Evolutionary conservation across 2,797 vertebrate species (phyloP).

Genomic region (Australoheros facetus): DNA sequence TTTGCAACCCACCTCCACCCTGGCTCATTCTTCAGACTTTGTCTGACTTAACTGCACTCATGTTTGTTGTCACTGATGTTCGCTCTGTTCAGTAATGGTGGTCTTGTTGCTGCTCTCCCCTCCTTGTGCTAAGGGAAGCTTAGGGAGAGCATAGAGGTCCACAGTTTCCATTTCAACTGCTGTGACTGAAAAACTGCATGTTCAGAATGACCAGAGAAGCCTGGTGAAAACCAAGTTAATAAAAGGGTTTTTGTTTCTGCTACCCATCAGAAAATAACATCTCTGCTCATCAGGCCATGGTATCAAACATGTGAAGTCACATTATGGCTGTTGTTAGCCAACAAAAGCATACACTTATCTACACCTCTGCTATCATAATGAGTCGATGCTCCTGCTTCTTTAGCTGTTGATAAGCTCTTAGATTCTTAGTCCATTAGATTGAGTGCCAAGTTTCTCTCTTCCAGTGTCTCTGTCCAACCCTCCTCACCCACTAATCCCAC

Average conservation of each 20-base stretch:
- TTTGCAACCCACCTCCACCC: neutral
- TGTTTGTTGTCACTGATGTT: neutral
- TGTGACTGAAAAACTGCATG: neutral
- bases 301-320: neutral
- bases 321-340: neutral
- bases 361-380: neutral
- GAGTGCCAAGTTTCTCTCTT: neutral
- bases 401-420: neutral
- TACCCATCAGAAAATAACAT: neutral
- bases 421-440: neutral
- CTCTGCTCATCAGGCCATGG: neutral
- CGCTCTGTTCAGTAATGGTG: too few species aligned
- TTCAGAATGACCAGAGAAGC: too few species aligned
- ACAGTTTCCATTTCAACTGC: neutral
- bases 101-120: neutral
- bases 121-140: rapidly evolving
- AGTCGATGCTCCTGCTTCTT: neutral
- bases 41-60: rapidly evolving
- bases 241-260: too few species aligned
- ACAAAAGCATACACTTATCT: neutral
- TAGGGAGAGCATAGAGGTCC: rapidly evolving
- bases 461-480: neutral
- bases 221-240: too few species aligned
- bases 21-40: neutral
- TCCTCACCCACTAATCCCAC: neutral